Conservation (phyloP, 2,113 vertebrate genomes). For the Scomber japonicus region DNA sequence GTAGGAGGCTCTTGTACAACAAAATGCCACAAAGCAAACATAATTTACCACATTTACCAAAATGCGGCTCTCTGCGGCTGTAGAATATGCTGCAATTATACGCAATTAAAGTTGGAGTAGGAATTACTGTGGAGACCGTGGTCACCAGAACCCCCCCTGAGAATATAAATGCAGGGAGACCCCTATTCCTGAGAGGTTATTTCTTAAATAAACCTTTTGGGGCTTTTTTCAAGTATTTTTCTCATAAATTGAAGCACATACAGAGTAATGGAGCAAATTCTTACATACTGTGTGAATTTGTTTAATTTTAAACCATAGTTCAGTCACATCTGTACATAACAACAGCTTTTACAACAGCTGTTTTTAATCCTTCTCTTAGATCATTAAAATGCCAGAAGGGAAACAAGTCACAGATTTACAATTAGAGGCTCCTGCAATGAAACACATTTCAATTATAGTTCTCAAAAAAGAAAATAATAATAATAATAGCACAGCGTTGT, state of each 20-base stretch:
- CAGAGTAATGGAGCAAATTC: constrained; percentile 5
- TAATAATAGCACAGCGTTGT: constrained; percentile 8
- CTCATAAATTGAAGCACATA: constrained; percentile 5
- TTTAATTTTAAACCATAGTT: neutral
- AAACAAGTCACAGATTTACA: constrained; percentile 28
- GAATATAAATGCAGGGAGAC: constrained; percentile 38
- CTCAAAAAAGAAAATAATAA: constrained; percentile 5
- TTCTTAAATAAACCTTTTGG: constrained; percentile 42
- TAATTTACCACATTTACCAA: constrained; percentile 39
- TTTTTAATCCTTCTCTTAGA: constrained; percentile 29
- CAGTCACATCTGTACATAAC: neutral
- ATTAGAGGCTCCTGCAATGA: constrained; percentile 4
- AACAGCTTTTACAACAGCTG: constrained; percentile 9
- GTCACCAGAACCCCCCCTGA: constrained; percentile 26
- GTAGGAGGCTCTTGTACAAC: constrained; percentile 62
- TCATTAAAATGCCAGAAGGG: constrained; percentile 9
- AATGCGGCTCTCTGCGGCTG: constrained; percentile 20
- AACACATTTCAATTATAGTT: constrained; percentile 25
- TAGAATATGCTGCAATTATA: constrained; percentile 54
- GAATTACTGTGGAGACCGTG: constrained; percentile 36
- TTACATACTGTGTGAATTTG: neutral
- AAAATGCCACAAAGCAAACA: constrained; percentile 63
- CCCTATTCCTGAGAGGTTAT: constrained; percentile 16
- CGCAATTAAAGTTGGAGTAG: constrained; percentile 49
- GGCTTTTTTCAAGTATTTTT: constrained; percentile 6